Base-by-base conservation (phyloP, 1,140 invertebrate genomes). In the Trialeurodes vaporariorum region DNA sequence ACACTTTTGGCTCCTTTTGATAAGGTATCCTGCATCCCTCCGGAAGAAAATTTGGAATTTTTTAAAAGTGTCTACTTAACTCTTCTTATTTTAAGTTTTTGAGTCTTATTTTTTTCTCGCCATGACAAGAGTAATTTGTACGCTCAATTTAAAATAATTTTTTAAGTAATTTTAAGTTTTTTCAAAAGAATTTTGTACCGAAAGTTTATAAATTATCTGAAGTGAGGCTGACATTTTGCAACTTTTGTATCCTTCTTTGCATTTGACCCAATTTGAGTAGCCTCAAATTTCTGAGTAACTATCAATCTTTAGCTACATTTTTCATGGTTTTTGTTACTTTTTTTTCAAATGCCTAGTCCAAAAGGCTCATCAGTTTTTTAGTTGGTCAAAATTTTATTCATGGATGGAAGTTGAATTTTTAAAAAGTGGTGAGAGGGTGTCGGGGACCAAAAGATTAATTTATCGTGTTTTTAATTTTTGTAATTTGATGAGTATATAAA, bases 391-490 rank as follows among this genome's bases (percentile, higher is more conserved):
- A 49, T 49, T 49, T 49, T 17, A 49, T 17, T n/a, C 5, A 17
- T 17, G 34, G 34, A 49, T 49, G 34, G 17, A 49, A 49, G 17
- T 49, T 49, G 34, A 49, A 49, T 49, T 49, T 49, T 49, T 49
- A 49, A 49, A n/a, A n/a, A 49, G 34, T 49, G 34, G 34, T 49
- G 34, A 9, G 34, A 49, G 34, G 34, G 34, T 49, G 17, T 49
- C 34, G 34, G 34, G 34, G 34, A 49, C 34, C 34, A 49, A 49
- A 49, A 49, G 17, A 49, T 49, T 49, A 49, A 49, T 49, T 49
- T 49, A 49, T 49, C 34, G 34, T 49, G 34, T 49, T 49, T 49
- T 49, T 49, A 49, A 49, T 49, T 49, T 49, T 49, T 49, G 34
- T 49, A 49, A 49, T 49, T 49, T 49, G 34, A 49, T 49, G 17